Evolutionary conservation across 2,113 vertebrate species (phyloP), one percentile per base, ranked within the genome.

Genomic region (Garra rufa): DNA sequence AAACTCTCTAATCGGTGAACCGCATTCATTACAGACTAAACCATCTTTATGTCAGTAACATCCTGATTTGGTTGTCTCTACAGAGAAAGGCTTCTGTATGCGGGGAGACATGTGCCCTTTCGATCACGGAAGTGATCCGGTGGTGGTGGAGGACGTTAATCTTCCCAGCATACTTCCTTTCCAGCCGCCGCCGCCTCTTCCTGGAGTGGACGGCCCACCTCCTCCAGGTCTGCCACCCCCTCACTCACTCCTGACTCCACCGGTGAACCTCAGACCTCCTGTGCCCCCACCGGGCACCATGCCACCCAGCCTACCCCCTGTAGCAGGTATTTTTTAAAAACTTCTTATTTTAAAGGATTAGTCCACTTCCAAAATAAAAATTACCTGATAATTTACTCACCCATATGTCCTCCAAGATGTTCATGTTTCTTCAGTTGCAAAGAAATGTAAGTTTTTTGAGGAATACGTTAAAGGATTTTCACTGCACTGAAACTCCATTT

Each of bases 1-100:
- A 19, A 8, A 9, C 44, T 19, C 8, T 2, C 3, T 75, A 5
- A 70, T 69, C 24, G 9, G 11, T 74, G n/a, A 44, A 19, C 24
- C 0, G 6, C 7, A 21, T n/a, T 21, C 15, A 19, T 19, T 2
- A n/a, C 26, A 38, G 50, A 24, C 24, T 55, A 41, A n/a, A 4
- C 30, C 26, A 43, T 43, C 7, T 38, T 79, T 76, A 7, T 34
- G 2, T 82, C 44, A 14, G 14, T 50, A n/a, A 59, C 21, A 13
- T 71, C 21, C 15, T 48, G 30, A 7, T 81, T 6, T 15, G 48
- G 2, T 75, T 86, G 89, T 89, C 52, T 85, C 26, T 92, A 88
- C 92, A 99, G 98, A 99, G 90, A 99, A 99, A 85, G 98, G 98
- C 74, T 99, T 99, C 93, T 99, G 98, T 91, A 98, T 99, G 97